Evolutionary conservation across 1,140 invertebrate genomes (phyloP).

Genomic region (Atopsyche davidsoni): DNA sequence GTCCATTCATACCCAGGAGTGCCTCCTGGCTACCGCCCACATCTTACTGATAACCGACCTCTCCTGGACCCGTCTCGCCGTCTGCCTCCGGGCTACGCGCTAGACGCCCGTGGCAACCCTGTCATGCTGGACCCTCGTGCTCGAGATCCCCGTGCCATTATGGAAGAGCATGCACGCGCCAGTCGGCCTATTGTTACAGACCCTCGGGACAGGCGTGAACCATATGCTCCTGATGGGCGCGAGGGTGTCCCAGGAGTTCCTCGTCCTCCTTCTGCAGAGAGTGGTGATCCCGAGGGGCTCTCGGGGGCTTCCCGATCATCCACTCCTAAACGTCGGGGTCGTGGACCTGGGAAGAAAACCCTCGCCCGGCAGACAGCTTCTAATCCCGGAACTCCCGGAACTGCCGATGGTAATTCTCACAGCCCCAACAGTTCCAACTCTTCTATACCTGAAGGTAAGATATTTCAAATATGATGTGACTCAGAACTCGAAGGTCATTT

Average conservation of each 20-base stretch:
- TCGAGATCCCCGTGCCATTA: too few species aligned
- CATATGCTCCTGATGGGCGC: too few species aligned
- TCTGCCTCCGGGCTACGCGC: constrained; percentile 13
- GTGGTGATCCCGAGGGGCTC: background rate
- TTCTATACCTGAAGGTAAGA: constrained; percentile 33
- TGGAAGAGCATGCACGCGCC: too few species aligned
- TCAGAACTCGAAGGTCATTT: background rate
- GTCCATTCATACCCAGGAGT: constrained; percentile 3
- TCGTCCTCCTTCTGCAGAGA: constrained; percentile 3
- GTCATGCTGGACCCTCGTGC: constrained; percentile 1
- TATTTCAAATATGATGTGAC: background rate
- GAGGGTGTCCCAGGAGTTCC: too few species aligned
- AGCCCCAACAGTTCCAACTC: constrained; percentile 31
- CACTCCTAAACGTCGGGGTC: constrained; percentile 46
- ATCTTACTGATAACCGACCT: background rate
- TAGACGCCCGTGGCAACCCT: constrained; percentile 9
- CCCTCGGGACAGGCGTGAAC: too few species aligned
- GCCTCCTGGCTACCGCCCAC: constrained; percentile 3
- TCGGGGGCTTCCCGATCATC: constrained; percentile 15
- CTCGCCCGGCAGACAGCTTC: constrained; percentile 46
- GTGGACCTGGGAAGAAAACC: constrained; percentile 54
- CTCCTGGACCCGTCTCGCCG: background rate
- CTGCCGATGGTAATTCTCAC: constrained; percentile 25
- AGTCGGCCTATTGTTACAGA: too few species aligned
- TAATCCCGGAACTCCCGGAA: constrained; percentile 38